Evolutionary conservation across 2,888 invertebrate genomes (phyloP).

Genomic region (Drosophila pseudotakahashii): DNA sequence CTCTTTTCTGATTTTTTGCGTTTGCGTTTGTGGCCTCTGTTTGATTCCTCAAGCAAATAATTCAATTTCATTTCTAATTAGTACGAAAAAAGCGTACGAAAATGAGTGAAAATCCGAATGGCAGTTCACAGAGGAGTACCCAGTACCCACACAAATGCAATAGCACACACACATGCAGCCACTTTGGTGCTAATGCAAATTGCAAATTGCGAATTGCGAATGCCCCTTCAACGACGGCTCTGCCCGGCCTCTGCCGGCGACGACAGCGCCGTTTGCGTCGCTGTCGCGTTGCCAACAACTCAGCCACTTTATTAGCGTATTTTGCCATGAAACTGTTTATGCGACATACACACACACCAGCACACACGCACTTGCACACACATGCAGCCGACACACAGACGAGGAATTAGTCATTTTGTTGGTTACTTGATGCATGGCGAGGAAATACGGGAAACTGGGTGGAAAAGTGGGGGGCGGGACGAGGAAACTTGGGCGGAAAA

Average conservation of each 20-base stretch:
- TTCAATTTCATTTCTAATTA: constrained; percentile 78
- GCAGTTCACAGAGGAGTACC: constrained; percentile 3
- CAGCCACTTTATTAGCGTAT: constrained; percentile 82
- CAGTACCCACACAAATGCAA: constrained; percentile 4
- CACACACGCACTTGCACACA: background rate
- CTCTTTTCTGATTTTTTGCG: constrained; percentile 1
- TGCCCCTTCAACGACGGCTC: constrained; percentile 41
- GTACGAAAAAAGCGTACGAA: constrained; percentile 53
- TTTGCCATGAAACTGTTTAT: constrained; percentile 80
- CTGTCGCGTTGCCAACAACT: constrained; percentile 46
- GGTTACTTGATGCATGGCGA: constrained; percentile 80
- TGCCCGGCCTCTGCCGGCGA: constrained; percentile 5
- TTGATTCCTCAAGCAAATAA: constrained; percentile 78
- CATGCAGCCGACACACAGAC: constrained; percentile 32
- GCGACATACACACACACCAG: constrained; percentile 58
- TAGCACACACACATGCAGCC: constrained; percentile 53
- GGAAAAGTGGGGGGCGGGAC: background rate
- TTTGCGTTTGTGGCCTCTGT: constrained; percentile 41
- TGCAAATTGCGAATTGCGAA: constrained; percentile 64
- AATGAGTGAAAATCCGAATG: constrained; percentile 41
- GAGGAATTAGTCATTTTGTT: constrained; percentile 82
- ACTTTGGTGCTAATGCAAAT: constrained; percentile 77
- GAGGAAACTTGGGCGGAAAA: background rate
- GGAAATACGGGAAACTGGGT: background rate
- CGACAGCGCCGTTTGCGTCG: constrained; percentile 8